Conservation (phyloP, 2,113 vertebrate genomes). For the Saguinus midas region DNA sequence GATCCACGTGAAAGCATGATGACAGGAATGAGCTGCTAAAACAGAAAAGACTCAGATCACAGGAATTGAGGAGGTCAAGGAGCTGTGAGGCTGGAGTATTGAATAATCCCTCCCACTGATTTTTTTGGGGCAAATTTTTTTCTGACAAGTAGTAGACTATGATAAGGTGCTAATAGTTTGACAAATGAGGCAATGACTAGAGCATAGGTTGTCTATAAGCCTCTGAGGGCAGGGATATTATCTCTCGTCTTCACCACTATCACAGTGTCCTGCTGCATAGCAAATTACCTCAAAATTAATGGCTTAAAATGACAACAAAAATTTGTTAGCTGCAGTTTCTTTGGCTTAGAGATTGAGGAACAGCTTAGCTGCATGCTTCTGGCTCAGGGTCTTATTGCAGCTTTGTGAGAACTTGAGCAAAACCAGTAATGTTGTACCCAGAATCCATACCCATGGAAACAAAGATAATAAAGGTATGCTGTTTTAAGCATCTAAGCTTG, state of each 20-base stretch:
- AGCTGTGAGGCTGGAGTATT: neutral
- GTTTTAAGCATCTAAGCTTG: neutral
- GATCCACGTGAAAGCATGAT: neutral
- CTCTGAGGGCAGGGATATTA: neutral
- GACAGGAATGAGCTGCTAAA: neutral
- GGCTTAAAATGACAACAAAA: neutral
- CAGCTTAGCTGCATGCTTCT: neutral
- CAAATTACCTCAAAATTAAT: neutral
- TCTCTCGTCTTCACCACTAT: neutral
- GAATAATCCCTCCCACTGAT: no score
- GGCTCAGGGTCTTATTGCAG: neutral
- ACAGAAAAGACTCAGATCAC: neutral
- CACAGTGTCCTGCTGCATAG: neutral
- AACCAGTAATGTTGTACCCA: neutral
- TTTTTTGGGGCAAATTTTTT: neutral
- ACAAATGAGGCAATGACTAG: neutral
- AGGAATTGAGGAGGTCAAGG: neutral
- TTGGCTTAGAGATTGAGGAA: neutral
- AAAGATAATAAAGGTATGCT: neutral
- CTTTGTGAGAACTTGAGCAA: neutral
- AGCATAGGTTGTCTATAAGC: neutral
- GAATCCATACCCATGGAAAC: neutral
- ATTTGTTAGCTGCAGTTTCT: neutral
- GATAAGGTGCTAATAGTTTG: neutral
- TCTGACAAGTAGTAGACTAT: neutral